phyloP scores from a whole-genome alignment of 2,113 vertebrate genomes.

The Cynocephalus volans region DNA sequence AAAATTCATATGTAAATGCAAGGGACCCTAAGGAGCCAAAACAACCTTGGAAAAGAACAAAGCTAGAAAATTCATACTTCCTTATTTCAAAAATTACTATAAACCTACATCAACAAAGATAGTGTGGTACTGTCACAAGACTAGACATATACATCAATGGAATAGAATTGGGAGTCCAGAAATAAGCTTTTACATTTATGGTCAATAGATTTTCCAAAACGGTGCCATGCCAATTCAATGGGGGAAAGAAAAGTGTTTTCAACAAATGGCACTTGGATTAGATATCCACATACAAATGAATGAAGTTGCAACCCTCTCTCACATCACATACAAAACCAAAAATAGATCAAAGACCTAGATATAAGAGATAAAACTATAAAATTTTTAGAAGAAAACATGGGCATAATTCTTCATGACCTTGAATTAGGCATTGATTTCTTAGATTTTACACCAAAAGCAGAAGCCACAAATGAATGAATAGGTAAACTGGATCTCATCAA shows the following conservation, averaged over 20 bases:
- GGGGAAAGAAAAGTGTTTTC: not conserved
- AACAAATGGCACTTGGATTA: not conserved
- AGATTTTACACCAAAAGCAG: not conserved
- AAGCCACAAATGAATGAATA: not conserved
- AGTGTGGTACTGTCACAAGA: not conserved
- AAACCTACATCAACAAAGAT: not conserved
- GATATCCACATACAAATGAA: not conserved
- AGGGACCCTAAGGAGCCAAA: not conserved
- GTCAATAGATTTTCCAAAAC: not conserved
- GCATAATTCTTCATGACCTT: not conserved
- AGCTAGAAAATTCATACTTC: not conserved
- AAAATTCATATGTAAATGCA: not conserved
- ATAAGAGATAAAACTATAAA: not conserved
- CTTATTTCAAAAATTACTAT: not conserved
- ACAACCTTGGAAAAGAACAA: slow-evolving; percentile 9
- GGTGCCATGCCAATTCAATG: not conserved
- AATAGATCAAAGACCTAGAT: not conserved
- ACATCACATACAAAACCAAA: not conserved
- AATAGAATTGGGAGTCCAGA: not conserved
- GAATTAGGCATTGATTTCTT: not conserved
- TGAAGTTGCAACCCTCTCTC: not conserved
- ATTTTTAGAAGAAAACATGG: slow-evolving; percentile 7
- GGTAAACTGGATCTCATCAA: not conserved
- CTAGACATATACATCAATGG: not conserved
- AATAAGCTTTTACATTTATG: not conserved